Evolutionary conservation across 2,797 vertebrate species (phyloP), one percentile per base, ranked within the genome.

Genomic region (Ispidina picta): DNA sequence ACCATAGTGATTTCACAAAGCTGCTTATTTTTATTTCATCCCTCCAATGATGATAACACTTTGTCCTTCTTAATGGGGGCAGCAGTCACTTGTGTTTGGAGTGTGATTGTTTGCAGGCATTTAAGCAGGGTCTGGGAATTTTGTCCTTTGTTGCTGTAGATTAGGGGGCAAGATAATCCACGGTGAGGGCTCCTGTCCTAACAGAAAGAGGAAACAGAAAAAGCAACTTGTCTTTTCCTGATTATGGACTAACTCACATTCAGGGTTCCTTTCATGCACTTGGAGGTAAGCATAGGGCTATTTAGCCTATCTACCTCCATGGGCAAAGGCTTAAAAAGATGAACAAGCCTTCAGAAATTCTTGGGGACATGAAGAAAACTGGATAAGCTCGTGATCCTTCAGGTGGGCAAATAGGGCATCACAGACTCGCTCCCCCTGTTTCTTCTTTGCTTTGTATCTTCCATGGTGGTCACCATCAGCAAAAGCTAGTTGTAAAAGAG

Each of bases 61-160:
- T 73, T 88, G 91, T 90, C 94, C 89, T 84, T 88, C 71, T 86
- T 69, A 92, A 85, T 2, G 79, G 94, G 77, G 72, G 89, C 88
- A 90, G 75, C 62, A 95, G 86, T n/a, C 71, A 29, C 79, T 88
- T 74, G 68, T 70, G 72, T 59, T 64, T 48, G 20, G 41, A 60
- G n/a, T 9, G 18, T 49, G 62, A 52, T 37, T 3, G 1, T 65
- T 33, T 71, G 60, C 15, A 76, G 82, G 74, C 12, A 20, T 52
- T 70, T 39, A 41, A 65, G 63, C 44, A 37, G 22, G 9, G 3
- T 41, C 28, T 51, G 39, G 52, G 71, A 31, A 19, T 51, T 7
- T 35, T 51, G 64, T 26, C 6, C n/a, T 71, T 33, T 31, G 33
- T 63, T 39, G 13, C 44, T 18, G 20, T 63, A 49, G 41, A 71